Base-by-base conservation (phyloP, 1,140 invertebrate species). In the Nomia melanderi region DNA sequence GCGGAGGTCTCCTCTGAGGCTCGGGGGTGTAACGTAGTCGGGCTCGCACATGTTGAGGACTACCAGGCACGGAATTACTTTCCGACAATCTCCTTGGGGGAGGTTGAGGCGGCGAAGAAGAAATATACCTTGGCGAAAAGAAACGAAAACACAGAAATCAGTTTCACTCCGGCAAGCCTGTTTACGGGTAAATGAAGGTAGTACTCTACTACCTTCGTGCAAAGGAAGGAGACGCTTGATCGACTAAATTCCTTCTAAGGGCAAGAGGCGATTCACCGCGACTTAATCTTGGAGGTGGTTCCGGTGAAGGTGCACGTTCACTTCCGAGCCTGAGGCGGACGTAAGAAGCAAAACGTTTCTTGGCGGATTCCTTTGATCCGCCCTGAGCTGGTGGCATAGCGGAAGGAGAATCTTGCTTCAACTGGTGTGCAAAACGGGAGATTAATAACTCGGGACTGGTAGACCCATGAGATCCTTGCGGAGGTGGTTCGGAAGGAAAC, bases 301-400 rank as follows among this genome's bases (percentile, higher is more conserved):
- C 95, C 1, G 95, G 95, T 90, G 94, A 92, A 90, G 94, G 86
- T 91, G 91, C 88, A 17, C 92, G 88, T 56, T 92, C 92, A 50
- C 88, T 90, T 20, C 91, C 92, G 20, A 92, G 84, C 70, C 92
- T 88, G 11, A 92, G 94, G 92, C 96, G 96, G 82, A 96, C 94
- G 92, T 96, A 96, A 76, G 95, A 95, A 85, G 95, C 94, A 90
- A 96, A 96, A 85, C 96, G 94, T 83, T 94, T 94, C 83, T 94
- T 93, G 67, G 92, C 92, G 11, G 89, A 91, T 67, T 92, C 89
- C 75, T 92, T 91, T 0, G 87, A 84, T 31, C 65, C 76, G n/a
- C 82, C 63, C 29, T 88, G 88, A 66, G 77, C 53, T 23, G 86
- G 88, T 29, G 88, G 65, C 29, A 81, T 67, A 31, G 70, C 75